Percentiles rank a stretch among this genome's conserved stretches.
Conservation (phyloP, 2,113 vertebrate species). For the Cyanoliseus patagonus region DNA sequence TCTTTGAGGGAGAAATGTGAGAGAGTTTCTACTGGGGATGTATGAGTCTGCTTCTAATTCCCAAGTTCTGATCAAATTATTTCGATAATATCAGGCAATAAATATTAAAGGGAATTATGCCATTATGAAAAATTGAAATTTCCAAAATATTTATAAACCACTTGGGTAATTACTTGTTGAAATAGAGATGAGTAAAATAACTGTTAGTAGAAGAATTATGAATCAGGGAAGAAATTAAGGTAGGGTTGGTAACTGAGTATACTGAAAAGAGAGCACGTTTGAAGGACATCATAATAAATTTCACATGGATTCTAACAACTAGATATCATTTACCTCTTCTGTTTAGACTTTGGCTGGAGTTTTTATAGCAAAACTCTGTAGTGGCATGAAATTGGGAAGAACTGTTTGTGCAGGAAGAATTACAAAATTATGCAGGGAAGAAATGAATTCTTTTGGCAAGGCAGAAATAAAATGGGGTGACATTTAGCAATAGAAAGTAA, state of each 20-base stretch:
- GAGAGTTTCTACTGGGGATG: neutral
- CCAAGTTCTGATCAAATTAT: neutral
- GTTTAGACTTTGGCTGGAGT: neutral
- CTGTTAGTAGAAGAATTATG: neutral
- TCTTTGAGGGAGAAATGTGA: neutral
- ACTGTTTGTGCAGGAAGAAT: neutral
- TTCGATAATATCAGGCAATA: neutral
- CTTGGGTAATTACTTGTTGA: neutral
- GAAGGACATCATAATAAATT: neutral
- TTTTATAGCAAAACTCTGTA: neutral
- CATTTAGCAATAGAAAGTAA: neutral
- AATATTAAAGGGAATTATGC: neutral
- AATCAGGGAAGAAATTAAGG: neutral
- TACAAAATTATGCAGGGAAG: neutral
- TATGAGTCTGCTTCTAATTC: neutral
- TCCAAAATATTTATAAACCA: neutral
- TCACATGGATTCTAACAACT: neutral
- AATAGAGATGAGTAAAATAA: neutral
- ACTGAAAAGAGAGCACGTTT: fast-evolving
- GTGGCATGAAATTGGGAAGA: neutral
- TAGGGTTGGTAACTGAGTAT: fast-evolving
- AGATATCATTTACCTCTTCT: neutral
- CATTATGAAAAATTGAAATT: neutral
- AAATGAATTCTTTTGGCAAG: neutral
- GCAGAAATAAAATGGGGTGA: neutral